phyloP scores from a whole-genome alignment of 2,113 vertebrate genomes.

The Mesembrinibis cayennensis region DNA sequence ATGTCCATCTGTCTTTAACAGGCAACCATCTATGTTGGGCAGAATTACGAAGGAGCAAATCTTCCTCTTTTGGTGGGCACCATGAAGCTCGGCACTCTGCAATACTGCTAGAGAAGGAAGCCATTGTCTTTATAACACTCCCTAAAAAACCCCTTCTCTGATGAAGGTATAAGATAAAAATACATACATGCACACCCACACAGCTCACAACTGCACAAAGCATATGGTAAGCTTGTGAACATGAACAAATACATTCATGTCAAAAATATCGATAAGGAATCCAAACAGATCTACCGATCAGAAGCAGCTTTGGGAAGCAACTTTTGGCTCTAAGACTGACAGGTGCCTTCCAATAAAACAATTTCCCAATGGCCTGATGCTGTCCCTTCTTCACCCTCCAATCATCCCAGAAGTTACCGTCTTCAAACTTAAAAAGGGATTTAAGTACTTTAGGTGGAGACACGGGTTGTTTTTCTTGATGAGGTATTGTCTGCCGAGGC shows the following conservation, averaged over 20 bases:
- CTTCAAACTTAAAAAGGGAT: background rate
- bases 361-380: background rate
- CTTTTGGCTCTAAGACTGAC: background rate
- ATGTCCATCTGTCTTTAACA: background rate
- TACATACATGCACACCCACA: background rate
- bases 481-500: background rate
- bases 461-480: background rate
- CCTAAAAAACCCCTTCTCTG: background rate
- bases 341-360: background rate
- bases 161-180: constrained; percentile 24
- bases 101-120: background rate
- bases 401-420: background rate
- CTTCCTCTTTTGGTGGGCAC: background rate
- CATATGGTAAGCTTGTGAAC: background rate
- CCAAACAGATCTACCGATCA: background rate
- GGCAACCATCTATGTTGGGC: too few relatives aligned
- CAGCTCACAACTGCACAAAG: constrained; percentile 36
- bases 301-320: background rate
- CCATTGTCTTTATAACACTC: background rate
- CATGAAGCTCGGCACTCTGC: background rate
- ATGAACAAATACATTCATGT: background rate
- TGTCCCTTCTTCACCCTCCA: background rate
- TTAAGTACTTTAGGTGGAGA: background rate
- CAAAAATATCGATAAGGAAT: background rate
- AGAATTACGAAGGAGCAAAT: background rate